Base-by-base conservation (phyloP, 2,888 invertebrate species). In the Laspeyria flexula region DNA sequence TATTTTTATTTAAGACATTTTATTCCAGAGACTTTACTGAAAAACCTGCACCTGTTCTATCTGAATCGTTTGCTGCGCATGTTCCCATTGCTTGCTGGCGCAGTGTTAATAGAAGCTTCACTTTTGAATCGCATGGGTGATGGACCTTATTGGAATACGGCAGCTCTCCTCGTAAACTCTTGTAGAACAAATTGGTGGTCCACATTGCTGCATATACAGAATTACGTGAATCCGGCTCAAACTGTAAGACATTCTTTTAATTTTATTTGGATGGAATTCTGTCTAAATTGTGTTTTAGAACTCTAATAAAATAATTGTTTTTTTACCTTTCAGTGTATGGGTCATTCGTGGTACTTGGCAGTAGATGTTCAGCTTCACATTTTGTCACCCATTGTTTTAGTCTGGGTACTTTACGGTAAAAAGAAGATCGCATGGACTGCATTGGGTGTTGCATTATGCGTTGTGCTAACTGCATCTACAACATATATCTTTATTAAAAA, bases 131-230 rank as follows among this genome's bases (percentile, higher is more conserved):
- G 74, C 5, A 46, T 71, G 12, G 55, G 74, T 0, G 86, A 85
- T 56, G 86, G 86, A 0, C 83, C 84, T 0, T 11, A 47, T 40
- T 86, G 85, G 75, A 31, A 12, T 1, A 10, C 5, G 0, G 54
- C 75, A 1, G 73, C 58, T 0, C 5, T 21, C 0, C 55, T 64
- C 7, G 71, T 72, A 1, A 65, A 77, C 6, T 49, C 43, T 0
- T 87, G 86, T 27, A 68, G 85, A 21, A 44, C 61, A 0, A 70
- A 69, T 18, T 87, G 86, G 86, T 86, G 86, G 86, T 55, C 77
- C 1, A 77, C 85, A 0, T 52, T 86, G 27, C 54, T 87, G 10
- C 75, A 86, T 47, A 60, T 85, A 1, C 86, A 21, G 21, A 21
- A 21, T 21, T 21, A 21, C 5, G 2, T 5, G 5, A 21, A 21